Evolutionary conservation across 2,888 invertebrate genomes (phyloP).

Genomic region (Himalopsyche anomala): DNA sequence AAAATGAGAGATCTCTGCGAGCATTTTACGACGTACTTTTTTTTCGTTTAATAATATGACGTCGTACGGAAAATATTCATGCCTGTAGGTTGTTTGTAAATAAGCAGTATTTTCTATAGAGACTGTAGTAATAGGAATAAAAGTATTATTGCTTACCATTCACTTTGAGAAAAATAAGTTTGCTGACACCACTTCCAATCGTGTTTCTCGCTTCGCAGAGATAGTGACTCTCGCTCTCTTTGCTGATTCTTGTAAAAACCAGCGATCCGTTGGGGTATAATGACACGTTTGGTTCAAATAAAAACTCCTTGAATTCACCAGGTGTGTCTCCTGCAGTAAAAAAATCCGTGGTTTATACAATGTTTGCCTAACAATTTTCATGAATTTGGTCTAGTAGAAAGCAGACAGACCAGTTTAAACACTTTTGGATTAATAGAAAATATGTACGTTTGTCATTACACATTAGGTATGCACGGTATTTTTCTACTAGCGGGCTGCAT

Average conservation of each 20-base stretch:
- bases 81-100: too few species aligned
- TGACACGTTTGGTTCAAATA: constrained; percentile 86
- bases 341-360: not conserved
- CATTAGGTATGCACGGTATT: too few species aligned
- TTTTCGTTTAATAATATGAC: too few species aligned
- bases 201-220: constrained; percentile 95
- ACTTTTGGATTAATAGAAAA: not conserved
- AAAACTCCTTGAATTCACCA: constrained; percentile 89
- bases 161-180: constrained; percentile 92
- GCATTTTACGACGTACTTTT: too few species aligned
- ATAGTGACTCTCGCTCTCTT: constrained; percentile 93
- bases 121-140: not conserved
- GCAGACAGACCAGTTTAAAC: too few species aligned
- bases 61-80: too few species aligned
- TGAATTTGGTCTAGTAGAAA: too few species aligned
- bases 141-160: constrained; percentile 82
- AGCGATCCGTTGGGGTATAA: constrained; percentile 90
- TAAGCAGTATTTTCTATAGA: too few species aligned
- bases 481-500: too few species aligned
- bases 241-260: constrained; percentile 88
- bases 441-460: too few species aligned
- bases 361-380: too few species aligned
- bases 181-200: constrained; percentile 93
- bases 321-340: constrained; percentile 77
- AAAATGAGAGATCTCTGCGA: not conserved